Evolutionary conservation across 2,888 invertebrate species (phyloP).

Genomic region (Sarcophaga variegata): DNA sequence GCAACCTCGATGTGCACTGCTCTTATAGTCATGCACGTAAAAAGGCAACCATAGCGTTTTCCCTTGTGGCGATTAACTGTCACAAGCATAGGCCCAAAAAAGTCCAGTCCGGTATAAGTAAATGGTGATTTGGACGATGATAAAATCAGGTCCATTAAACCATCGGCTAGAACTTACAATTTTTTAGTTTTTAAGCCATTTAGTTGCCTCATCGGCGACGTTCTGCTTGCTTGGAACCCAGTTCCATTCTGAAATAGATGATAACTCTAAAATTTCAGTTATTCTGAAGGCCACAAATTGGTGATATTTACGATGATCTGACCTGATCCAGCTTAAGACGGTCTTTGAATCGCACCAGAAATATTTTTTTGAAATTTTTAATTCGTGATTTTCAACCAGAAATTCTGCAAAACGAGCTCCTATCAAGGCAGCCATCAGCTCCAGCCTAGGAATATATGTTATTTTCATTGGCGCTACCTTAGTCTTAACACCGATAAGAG

Average conservation of each 20-base stretch:
- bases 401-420: conserved; percentile 28
- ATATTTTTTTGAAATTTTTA: conserved; percentile 5
- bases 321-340: conserved; percentile 23
- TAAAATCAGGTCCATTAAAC: conserved; percentile 30
- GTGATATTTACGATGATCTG: conserved; percentile 18
- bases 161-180: conserved; percentile 10
- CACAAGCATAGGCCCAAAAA: conserved; percentile 48
- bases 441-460: neutral
- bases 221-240: conserved; percentile 50
- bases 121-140: conserved; percentile 15
- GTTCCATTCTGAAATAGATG: conserved; percentile 27
- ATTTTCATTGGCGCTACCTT: conserved; percentile 4
- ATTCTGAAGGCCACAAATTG: conserved; percentile 31
- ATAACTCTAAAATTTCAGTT: conserved; percentile 35
- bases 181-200: neutral
- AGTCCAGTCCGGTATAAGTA: conserved; percentile 7
- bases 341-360: conserved; percentile 21
- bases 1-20: too few relatives aligned
- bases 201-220: conserved; percentile 29
- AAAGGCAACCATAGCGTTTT: conserved; percentile 52
- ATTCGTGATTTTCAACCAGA: neutral
- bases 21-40: conserved; percentile 55
- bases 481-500: conserved; percentile 37
- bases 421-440: conserved; percentile 46
- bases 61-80: conserved; percentile 37